Evolutionary conservation across 2,113 vertebrate species (phyloP).

Genomic region (Lycocorax pyrrhopterus): DNA sequence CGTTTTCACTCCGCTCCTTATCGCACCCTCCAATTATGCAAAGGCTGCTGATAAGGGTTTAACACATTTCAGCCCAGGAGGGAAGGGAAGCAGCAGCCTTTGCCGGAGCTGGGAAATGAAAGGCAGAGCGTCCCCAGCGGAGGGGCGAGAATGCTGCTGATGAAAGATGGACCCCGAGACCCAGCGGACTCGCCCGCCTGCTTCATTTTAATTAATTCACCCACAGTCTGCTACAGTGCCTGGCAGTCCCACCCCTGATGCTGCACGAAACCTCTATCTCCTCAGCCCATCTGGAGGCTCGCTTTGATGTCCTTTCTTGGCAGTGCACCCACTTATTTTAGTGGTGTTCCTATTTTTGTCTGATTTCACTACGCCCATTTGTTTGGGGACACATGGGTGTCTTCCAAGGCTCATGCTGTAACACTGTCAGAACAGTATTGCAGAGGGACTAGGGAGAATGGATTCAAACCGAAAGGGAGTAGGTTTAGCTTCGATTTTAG

Average conservation of each 20-base stretch:
- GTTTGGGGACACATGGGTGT: background rate
- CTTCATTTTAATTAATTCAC: background rate
- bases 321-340: background rate
- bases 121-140: background rate
- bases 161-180: background rate
- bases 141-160: background rate
- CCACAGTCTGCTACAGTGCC: background rate
- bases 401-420: background rate
- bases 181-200: fast-evolving
- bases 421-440: background rate
- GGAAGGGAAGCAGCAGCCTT: background rate
- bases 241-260: background rate
- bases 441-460: background rate
- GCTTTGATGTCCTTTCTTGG: slow-evolving; percentile 51
- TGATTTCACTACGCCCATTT: background rate
- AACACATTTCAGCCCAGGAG: background rate
- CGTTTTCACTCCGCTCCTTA: background rate
- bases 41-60: background rate
- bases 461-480: background rate
- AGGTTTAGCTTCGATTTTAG: background rate
- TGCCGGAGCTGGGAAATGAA: background rate
- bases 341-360: slow-evolving; percentile 11
- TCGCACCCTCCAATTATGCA: background rate
- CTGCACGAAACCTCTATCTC: background rate
- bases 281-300: slow-evolving; percentile 30